Conservation (phyloP, 2,888 invertebrate genomes). For the Metacarcinus magister region DNA sequence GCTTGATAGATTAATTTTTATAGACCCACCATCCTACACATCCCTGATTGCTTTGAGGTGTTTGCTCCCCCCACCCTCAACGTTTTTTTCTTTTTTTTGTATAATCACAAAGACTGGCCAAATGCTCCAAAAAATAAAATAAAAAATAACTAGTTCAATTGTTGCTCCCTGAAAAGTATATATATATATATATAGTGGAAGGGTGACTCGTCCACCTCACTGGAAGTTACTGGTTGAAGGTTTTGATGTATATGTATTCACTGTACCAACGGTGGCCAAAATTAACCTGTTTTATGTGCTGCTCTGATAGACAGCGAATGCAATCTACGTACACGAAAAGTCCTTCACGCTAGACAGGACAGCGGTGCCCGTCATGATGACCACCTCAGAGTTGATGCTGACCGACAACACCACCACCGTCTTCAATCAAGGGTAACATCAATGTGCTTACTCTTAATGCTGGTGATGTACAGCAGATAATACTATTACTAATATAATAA, state of each 20-base stretch:
- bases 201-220: not conserved
- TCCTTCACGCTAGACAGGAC: slow-evolving; percentile 52
- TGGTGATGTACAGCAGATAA: not conserved
- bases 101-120: no score
- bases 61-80: no score
- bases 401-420: slow-evolving; percentile 46
- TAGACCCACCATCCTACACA: not conserved
- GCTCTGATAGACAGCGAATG: not conserved
- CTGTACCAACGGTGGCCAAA: not conserved
- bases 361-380: not conserved
- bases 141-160: no score
- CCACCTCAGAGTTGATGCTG: slow-evolving; percentile 52
- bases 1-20: not conserved
- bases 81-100: no score
- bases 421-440: slow-evolving; percentile 63
- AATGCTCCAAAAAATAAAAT: not conserved
- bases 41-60: no score
- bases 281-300: not conserved
- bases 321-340: slow-evolving; percentile 68
- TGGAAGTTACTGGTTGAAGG: not conserved
- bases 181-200: not conserved
- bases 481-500: not conserved
- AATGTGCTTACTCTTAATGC: not conserved
- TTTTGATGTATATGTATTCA: not conserved
- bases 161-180: no score